Evolutionary conservation across 2,113 vertebrate genomes (phyloP).

Genomic region (Eclectus roratus): DNA sequence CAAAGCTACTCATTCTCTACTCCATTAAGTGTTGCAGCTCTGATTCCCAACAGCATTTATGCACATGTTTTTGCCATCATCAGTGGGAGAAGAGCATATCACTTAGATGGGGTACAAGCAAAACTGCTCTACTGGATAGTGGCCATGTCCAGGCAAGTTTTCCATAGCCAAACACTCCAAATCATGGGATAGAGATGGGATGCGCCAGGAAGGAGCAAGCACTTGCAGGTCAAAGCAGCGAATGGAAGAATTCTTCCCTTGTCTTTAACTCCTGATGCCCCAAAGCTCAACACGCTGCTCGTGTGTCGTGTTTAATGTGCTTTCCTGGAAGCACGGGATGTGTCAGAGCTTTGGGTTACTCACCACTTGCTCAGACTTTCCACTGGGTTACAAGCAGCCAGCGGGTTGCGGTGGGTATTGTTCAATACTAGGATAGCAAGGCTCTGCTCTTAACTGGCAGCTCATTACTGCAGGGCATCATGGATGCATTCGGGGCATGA

Average conservation of each 20-base stretch:
- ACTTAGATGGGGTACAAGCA: neutral
- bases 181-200: neutral
- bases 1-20: neutral
- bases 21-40: neutral
- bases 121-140: neutral
- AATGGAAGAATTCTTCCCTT: neutral
- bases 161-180: accelerated
- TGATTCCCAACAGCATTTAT: neutral
- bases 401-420: neutral
- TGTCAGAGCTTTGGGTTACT: neutral
- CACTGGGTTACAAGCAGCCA: neutral
- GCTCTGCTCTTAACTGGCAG: neutral
- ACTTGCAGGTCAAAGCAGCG: neutral
- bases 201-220: neutral
- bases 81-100: neutral
- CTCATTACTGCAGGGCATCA: neutral
- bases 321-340: neutral
- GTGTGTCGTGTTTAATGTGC: neutral
- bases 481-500: neutral
- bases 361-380: slow-evolving; percentile 5
- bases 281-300: neutral
- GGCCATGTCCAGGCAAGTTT: accelerated
- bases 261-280: neutral
- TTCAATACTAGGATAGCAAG: neutral
- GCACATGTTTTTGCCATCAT: neutral